These are phyloP conservation scores for Piaya cayana DNA, from an alignment of 2,113 vertebrate genomes.

Conservation along the genomic window DNA sequence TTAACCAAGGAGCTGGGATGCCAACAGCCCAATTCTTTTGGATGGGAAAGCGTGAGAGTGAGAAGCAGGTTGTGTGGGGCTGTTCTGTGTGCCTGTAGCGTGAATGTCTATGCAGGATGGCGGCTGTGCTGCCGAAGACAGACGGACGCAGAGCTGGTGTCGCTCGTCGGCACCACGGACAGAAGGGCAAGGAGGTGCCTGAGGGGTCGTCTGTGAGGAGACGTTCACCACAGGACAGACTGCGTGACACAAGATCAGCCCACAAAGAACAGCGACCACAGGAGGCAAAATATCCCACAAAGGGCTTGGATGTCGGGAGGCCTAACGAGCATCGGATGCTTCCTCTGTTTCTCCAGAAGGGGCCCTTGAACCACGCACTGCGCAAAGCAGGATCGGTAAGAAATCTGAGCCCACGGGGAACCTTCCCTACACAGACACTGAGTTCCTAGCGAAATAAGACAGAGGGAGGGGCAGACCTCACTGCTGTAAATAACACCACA, in stretches of 20 bases:
- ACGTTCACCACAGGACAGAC: background rate
- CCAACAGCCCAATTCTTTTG: background rate
- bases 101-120: background rate
- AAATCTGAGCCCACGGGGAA: background rate
- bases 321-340: background rate
- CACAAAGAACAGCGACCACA: slow-evolving; percentile 2
- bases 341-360: background rate
- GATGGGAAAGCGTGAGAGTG: background rate
- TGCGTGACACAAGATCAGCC: background rate
- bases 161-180: background rate
- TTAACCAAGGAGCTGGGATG: background rate
- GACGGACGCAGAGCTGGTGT: background rate
- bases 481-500: background rate
- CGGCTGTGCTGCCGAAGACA: background rate
- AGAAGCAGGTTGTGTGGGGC: background rate
- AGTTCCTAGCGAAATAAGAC: background rate
- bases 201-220: background rate
- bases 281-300: background rate
- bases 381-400: background rate
- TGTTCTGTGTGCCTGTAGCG: background rate
- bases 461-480: background rate
- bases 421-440: background rate
- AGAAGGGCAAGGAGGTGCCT: background rate
- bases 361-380: background rate
- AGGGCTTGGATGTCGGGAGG: background rate